Conservation (phyloP, 2,797 vertebrate genomes). For the Schizopygopsis pylzovi region DNA sequence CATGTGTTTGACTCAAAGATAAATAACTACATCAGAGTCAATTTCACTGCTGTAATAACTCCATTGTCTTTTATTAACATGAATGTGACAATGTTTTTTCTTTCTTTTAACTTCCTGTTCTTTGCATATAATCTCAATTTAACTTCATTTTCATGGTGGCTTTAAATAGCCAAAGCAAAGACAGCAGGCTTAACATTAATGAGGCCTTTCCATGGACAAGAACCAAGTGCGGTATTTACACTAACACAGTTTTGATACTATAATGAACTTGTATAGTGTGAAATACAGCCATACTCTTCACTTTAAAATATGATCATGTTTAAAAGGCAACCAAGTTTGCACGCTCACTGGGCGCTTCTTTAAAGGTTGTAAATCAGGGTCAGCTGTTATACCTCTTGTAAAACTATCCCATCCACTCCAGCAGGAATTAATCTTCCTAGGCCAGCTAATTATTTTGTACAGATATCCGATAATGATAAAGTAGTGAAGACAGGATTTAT, state of each 20-base stretch:
- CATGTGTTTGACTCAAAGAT: constrained; percentile 82
- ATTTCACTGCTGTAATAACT: constrained; percentile 70
- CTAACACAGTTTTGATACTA: constrained; percentile 12
- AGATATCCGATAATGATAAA: constrained; percentile 87
- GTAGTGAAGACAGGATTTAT: constrained; percentile 80
- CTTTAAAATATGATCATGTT: constrained; percentile 42
- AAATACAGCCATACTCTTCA: constrained; percentile 51
- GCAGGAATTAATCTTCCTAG: constrained; percentile 81
- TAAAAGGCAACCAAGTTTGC: constrained; percentile 35
- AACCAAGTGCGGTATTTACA: constrained; percentile 8
- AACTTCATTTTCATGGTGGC: background rate
- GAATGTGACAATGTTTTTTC: background rate
- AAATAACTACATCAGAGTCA: constrained; percentile 77
- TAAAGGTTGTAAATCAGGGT: constrained; percentile 78
- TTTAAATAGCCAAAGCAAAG: background rate
- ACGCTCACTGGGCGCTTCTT: constrained; percentile 64
- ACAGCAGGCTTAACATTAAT: background rate
- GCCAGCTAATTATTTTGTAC: constrained; percentile 87
- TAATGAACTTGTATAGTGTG: constrained; percentile 35
- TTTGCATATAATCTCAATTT: background rate
- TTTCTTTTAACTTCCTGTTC: background rate
- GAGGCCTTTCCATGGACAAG: constrained; percentile 19
- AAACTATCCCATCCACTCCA: constrained; percentile 82
- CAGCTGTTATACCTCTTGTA: constrained; percentile 84
- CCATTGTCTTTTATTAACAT: background rate